Percentiles rank a stretch among this genome's conserved stretches.
phyloP scores from a whole-genome alignment of 1,140 invertebrate species.

The Halictus rubicundus region DNA sequence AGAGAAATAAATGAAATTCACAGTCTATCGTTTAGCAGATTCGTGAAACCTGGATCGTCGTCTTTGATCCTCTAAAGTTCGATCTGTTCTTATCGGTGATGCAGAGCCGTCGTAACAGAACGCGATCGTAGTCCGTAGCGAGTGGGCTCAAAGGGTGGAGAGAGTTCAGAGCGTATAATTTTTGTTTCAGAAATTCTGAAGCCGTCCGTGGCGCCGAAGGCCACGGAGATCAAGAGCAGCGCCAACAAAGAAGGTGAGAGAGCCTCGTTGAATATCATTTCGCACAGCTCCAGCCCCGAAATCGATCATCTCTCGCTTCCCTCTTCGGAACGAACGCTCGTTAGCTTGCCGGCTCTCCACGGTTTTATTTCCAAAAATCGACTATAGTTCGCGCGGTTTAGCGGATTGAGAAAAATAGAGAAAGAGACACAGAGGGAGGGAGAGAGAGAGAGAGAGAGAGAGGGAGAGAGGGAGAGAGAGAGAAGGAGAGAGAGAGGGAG shows the following conservation, averaged over 20 bases:
- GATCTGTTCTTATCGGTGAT: neutral
- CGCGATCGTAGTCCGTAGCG: neutral
- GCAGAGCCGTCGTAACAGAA: neutral
- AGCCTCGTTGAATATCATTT: slow-evolving; percentile 51
- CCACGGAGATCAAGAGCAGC: slow-evolving; percentile 85
- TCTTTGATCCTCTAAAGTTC: neutral
- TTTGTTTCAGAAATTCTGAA: slow-evolving; percentile 85
- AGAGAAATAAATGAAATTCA: no score
- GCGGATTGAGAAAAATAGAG: no score
- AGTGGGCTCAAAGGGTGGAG: neutral
- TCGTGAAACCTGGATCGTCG: no score
- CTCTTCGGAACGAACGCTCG: slow-evolving; percentile 29
- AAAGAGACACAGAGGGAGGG: no score
- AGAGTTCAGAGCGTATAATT: slow-evolving; percentile 29
- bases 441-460: no score
- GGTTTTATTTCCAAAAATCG: no score
- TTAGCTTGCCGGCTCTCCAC: slow-evolving; percentile 7
- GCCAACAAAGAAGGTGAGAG: slow-evolving; percentile 85
- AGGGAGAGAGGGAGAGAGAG: no score
- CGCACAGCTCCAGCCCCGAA: slow-evolving; percentile 19
- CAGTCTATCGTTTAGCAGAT: neutral
- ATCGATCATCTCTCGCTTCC: slow-evolving; percentile 52
- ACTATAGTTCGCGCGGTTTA: no score
- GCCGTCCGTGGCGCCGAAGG: slow-evolving; percentile 84
- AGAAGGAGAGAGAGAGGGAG: no score